These are phyloP conservation scores for Silurus asotus DNA, from an alignment of 2,113 vertebrate genomes.

Conservation along the genomic window DNA sequence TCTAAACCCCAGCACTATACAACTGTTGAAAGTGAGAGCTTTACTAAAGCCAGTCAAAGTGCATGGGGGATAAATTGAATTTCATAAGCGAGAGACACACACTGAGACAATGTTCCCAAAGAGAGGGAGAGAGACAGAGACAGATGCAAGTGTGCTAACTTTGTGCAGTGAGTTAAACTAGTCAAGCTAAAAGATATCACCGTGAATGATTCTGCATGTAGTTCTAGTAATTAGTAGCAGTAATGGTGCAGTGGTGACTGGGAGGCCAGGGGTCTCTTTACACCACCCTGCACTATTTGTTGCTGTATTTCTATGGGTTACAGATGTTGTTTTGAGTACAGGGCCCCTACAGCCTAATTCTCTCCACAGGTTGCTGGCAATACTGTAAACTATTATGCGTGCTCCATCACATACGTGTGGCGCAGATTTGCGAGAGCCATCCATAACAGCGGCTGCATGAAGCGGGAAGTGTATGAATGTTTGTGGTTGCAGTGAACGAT, in stretches of 20 bases:
- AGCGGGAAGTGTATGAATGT: slow-evolving; percentile 75
- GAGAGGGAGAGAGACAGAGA: slow-evolving; percentile 6
- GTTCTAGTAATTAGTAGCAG: slow-evolving; percentile 13
- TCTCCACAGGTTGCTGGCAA: slow-evolving; percentile 71
- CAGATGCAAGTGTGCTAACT: neutral
- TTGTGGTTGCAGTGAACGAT: slow-evolving; percentile 81
- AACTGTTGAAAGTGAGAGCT: slow-evolving; percentile 62
- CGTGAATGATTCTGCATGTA: slow-evolving; percentile 5
- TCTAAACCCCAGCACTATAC: slow-evolving; percentile 59
- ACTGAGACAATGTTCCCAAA: slow-evolving; percentile 46
- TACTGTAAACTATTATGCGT: slow-evolving; percentile 75
- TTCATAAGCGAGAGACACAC: slow-evolving; percentile 47
- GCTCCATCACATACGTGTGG: slow-evolving; percentile 74
- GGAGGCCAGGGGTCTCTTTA: neutral
- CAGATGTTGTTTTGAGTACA: slow-evolving; percentile 52
- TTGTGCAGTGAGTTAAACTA: slow-evolving; percentile 7
- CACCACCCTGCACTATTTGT: slow-evolving; percentile 26
- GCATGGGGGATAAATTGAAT: slow-evolving; percentile 56
- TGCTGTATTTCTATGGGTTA: slow-evolving; percentile 52
- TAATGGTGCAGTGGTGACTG: slow-evolving; percentile 1
- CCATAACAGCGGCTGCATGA: slow-evolving; percentile 82
- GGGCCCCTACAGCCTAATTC: slow-evolving; percentile 48
- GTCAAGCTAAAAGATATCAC: neutral
- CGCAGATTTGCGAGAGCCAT: slow-evolving; percentile 79
- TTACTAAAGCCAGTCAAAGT: slow-evolving; percentile 54